Evolutionary conservation across 2,113 vertebrate genomes (phyloP).

Genomic region (Psilopsiagon aurifrons): DNA sequence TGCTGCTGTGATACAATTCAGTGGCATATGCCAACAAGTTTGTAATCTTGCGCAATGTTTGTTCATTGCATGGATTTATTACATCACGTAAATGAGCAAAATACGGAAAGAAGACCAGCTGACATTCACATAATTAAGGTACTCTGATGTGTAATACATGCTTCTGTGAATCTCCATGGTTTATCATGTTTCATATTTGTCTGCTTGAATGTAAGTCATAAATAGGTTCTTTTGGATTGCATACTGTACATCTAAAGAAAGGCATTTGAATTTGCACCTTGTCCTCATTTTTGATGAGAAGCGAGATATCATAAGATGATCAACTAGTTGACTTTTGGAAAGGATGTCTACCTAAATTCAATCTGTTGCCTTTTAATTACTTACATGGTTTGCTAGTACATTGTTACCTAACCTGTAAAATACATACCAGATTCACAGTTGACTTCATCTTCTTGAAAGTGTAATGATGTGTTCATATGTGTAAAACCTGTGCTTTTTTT

Average conservation of each 20-base stretch:
- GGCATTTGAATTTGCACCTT: conserved; percentile 32
- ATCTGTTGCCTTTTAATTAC: not conserved
- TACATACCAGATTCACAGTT: not conserved
- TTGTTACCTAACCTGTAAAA: not conserved
- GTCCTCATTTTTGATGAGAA: not conserved
- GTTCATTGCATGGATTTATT: not conserved
- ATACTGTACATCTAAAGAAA: not conserved
- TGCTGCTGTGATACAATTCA: not conserved
- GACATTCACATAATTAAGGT: not conserved
- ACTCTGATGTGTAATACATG: not conserved
- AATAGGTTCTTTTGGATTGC: not conserved
- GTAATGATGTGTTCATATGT: not conserved
- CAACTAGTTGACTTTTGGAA: conserved; percentile 22
- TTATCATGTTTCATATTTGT: not conserved
- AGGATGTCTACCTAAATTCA: conserved; percentile 14
- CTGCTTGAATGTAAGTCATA: not conserved
- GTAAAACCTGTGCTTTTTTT: not conserved
- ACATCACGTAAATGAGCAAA: rapidly evolving
- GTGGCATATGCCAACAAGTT: not conserved
- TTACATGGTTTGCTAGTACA: not conserved
- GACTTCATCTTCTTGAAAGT: not conserved
- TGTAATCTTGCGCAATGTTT: not conserved
- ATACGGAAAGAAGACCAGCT: not conserved
- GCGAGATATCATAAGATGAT: conserved; percentile 4
- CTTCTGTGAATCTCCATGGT: not conserved